Conservation (phyloP, 2,113 vertebrate species). For the Pachypanchax playfairii region DNA sequence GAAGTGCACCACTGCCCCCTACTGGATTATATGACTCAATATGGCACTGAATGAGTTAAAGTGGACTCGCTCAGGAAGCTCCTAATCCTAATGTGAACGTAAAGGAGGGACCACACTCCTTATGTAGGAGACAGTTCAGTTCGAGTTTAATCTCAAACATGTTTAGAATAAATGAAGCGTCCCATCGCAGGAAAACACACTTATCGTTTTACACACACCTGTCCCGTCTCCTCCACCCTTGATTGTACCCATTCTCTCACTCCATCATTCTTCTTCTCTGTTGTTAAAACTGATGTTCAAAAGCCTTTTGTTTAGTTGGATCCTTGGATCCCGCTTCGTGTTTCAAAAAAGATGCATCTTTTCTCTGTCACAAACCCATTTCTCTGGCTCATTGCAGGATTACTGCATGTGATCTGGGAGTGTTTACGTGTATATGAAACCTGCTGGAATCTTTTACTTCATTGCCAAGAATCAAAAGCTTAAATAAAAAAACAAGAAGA, state of each 20-base stretch:
- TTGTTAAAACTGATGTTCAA: constrained; percentile 38
- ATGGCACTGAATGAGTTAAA: too few species aligned
- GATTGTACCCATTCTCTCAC: neutral
- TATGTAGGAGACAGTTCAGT: too few species aligned
- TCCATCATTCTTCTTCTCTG: neutral
- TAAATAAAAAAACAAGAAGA: neutral
- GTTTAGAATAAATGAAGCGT: too few species aligned
- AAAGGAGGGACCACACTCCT: too few species aligned
- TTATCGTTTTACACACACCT: neutral
- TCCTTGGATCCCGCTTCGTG: constrained; percentile 11
- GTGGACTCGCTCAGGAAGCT: too few species aligned
- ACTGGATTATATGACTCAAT: too few species aligned
- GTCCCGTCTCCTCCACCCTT: neutral
- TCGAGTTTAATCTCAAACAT: too few species aligned
- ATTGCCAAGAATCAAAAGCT: constrained; percentile 32
- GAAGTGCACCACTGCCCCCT: too few species aligned
- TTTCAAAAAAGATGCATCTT: constrained; percentile 51
- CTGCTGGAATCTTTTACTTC: neutral
- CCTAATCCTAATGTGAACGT: too few species aligned
- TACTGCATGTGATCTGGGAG: constrained; percentile 1
- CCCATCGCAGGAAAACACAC: constrained; percentile 24
- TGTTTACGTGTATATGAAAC: neutral
- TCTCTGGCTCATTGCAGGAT: constrained; percentile 21
- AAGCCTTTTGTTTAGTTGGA: constrained; percentile 29
- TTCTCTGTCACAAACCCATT: constrained; percentile 19